phyloP scores from a whole-genome alignment of 2,888 invertebrate species.

The Caenorhabditis doughertyi region DNA sequence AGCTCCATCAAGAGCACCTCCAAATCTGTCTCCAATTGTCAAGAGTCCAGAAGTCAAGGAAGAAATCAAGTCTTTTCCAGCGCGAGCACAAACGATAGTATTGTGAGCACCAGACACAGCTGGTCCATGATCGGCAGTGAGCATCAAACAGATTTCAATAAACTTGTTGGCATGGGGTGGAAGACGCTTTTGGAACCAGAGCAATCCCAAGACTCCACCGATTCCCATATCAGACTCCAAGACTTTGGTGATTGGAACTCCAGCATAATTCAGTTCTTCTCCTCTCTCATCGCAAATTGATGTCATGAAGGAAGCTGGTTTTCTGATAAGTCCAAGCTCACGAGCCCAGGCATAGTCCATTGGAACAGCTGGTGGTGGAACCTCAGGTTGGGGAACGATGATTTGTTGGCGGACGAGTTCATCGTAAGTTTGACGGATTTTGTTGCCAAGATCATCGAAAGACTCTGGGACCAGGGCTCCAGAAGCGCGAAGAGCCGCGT shows the following conservation, averaged over 20 bases:
- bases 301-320: slow-evolving; percentile 99
- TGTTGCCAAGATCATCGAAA: slow-evolving; percentile 92
- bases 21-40: slow-evolving; percentile 95
- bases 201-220: slow-evolving; percentile 95
- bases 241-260: slow-evolving; percentile 90
- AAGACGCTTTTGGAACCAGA: slow-evolving; percentile 94
- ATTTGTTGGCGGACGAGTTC: slow-evolving; percentile 89
- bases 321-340: slow-evolving; percentile 96
- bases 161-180: slow-evolving; percentile 96
- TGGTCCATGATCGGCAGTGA: slow-evolving; percentile 98
- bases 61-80: slow-evolving; percentile 97
- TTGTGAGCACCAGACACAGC: slow-evolving; percentile 91
- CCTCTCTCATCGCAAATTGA: slow-evolving; percentile 99
- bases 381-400: slow-evolving; percentile 92
- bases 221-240: slow-evolving; percentile 96
- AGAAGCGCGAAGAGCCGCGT: slow-evolving; percentile 89
- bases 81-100: slow-evolving; percentile 92
- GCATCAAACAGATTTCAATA: slow-evolving; percentile 98
- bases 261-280: slow-evolving; percentile 89
- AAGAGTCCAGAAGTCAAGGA: slow-evolving; percentile 95
- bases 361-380: slow-evolving; percentile 98
- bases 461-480: slow-evolving; percentile 94
- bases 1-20: slow-evolving; percentile 98
- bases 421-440: slow-evolving; percentile 84
- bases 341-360: slow-evolving; percentile 99